Percentiles rank a stretch among this genome's conserved stretches.
phyloP scores from a whole-genome alignment of 2,888 invertebrate species.

The Melinopterus prodromus region DNA sequence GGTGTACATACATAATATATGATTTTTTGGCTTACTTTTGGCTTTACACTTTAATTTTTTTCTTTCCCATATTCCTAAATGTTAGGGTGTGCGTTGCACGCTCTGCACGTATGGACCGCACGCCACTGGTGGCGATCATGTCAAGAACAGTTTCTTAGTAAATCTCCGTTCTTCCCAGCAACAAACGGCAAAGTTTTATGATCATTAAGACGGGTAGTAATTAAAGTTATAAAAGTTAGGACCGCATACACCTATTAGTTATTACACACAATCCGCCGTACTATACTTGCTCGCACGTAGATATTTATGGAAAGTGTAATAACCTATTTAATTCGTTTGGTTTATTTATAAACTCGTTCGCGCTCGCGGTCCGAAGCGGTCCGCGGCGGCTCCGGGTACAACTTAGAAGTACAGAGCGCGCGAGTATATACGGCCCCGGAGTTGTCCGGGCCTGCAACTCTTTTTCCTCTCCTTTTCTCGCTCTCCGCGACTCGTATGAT shows the following conservation, averaged over 20 bases:
- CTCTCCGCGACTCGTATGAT: neutral
- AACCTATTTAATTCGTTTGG: slow-evolving; percentile 26
- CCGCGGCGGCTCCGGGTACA: neutral
- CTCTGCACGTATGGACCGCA: too few species aligned
- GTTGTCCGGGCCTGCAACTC: neutral
- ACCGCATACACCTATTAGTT: neutral
- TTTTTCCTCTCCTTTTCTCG: neutral
- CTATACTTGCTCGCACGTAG: neutral
- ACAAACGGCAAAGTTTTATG: too few species aligned
- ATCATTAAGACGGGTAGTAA: too few species aligned
- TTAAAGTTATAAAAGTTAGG: too few species aligned
- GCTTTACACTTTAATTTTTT: too few species aligned
- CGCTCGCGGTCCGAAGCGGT: slow-evolving; percentile 9
- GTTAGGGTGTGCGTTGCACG: too few species aligned
- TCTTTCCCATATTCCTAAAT: too few species aligned
- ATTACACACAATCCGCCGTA: neutral
- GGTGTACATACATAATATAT: too few species aligned
- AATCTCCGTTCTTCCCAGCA: too few species aligned
- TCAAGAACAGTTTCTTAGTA: too few species aligned
- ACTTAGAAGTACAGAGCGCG: neutral
- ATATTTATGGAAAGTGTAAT: slow-evolving; percentile 25
- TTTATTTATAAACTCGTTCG: slow-evolving; percentile 25
- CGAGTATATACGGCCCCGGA: neutral
- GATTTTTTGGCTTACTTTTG: too few species aligned
- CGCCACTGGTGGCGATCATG: too few species aligned